Evolutionary conservation across 2,888 invertebrate species (phyloP), one percentile per base, ranked within the genome.

Genomic region (Pristionchus exspectatus): DNA sequence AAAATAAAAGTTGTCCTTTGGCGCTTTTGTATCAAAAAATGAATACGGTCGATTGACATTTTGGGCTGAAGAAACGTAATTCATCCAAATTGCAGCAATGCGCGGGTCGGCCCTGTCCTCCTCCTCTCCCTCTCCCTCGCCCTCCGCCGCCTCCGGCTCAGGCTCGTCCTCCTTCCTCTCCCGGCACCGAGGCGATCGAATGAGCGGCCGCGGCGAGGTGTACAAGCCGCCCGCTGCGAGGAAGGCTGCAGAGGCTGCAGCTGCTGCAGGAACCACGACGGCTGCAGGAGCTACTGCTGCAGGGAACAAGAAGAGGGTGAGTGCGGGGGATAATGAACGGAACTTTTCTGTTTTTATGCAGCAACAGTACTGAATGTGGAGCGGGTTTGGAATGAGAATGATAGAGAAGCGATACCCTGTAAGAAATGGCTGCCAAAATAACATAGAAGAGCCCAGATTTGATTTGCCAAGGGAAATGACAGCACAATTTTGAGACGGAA

Each of bases 161-260:
- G 77, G 77, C 59, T 84, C 59, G 24, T 24, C 27, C 9, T 83
- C 84, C 59, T 59, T 63, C 54, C 83, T 84, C 84, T 44, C 59
- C 84, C 84, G 56, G 21, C 56, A 56, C 24, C 10, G 84, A 12
- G 69, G 69, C 0, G 87, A 69, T 21, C n/a, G 66, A 27, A 27
- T n/a, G 87, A 88, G 74, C 14, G 74, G 87, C 0, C 74, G 87
- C 2, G 72, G 87, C 7, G 87, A 54, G n/a, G 74, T 88, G 74
- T 88, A 88, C 74, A 59, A 74, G 56, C 87, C 87, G 27, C 87
- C 87, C 24, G 87, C 87, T 54, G 74, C 74, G 18, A 72, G 87
- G 74, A 88, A 74, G 56, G 44, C 54, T 14, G 87, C 74, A 56
- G 59, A 56, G 84, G 84, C 84, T 59, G 59, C 59, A 33, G 84